Conservation (phyloP, 2,888 invertebrate genomes). For the Cantharis flavilabris region DNA sequence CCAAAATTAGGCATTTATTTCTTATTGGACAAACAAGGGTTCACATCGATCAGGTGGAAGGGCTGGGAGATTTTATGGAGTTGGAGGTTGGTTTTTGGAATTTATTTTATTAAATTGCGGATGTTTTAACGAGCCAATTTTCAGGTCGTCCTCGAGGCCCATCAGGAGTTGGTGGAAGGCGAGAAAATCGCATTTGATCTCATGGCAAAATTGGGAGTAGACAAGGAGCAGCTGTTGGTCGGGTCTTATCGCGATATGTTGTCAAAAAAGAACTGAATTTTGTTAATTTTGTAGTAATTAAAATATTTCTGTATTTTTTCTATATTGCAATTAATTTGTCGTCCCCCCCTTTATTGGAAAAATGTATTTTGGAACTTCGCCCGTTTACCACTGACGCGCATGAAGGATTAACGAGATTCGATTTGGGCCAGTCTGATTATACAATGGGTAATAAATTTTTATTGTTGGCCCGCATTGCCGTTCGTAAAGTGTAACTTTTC, state of each 20-base stretch:
- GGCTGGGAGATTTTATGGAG: slow-evolving; percentile 81
- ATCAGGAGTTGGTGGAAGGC: slow-evolving; percentile 71
- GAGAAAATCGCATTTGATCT: slow-evolving; percentile 71
- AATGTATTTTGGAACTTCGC: too few species aligned
- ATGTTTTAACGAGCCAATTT: slow-evolving; percentile 27
- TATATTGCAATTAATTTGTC: too few species aligned
- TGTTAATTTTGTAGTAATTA: neutral
- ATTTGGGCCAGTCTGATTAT: too few species aligned
- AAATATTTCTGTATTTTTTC: neutral
- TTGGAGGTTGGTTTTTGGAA: slow-evolving; percentile 66
- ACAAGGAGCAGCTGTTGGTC: slow-evolving; percentile 66
- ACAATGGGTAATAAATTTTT: too few species aligned
- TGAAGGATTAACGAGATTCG: too few species aligned
- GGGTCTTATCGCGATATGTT: slow-evolving; percentile 80
- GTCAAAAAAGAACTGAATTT: neutral
- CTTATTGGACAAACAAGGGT: slow-evolving; percentile 83
- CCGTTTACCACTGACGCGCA: too few species aligned
- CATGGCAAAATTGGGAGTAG: slow-evolving; percentile 68
- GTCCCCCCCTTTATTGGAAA: too few species aligned
- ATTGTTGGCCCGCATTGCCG: too few species aligned
- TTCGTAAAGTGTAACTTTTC: too few species aligned
- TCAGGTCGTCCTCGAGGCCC: slow-evolving; percentile 68
- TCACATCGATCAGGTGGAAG: slow-evolving; percentile 84
- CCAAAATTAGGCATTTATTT: slow-evolving; percentile 77
- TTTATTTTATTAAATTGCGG: neutral